Conservation (phyloP, 2,888 invertebrate genomes). For the Archips crataeganus region DNA sequence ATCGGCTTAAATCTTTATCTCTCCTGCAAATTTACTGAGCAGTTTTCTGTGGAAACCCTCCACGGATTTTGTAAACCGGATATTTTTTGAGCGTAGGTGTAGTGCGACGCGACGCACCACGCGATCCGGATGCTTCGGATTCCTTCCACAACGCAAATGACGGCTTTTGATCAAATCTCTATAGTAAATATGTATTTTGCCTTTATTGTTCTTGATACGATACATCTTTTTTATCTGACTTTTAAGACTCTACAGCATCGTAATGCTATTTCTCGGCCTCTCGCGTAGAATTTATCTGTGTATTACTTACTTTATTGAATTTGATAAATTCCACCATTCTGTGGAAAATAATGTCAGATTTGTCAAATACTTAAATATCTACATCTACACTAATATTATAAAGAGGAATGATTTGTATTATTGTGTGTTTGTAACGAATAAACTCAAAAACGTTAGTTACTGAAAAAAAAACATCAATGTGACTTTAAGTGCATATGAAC, state of each 20-base stretch:
- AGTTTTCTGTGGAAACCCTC: conserved; percentile 34
- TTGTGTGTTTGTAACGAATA: no score
- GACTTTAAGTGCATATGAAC: conserved; percentile 12
- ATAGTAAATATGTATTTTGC: background rate
- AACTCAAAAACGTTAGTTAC: no score
- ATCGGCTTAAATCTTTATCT: conserved; percentile 34
- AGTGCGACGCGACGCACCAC: conserved; percentile 22
- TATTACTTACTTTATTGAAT: no score
- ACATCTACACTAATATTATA: no score
- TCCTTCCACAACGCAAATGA: conserved; percentile 15
- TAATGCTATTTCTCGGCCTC: no score
- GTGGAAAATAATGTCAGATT: no score
- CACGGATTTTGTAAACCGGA: conserved; percentile 29
- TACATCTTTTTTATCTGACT: no score
- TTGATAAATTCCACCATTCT: no score
- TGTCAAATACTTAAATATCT: no score
- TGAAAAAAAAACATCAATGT: background rate
- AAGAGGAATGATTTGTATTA: no score
- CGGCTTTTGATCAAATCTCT: conserved; percentile 1
- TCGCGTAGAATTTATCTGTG: no score
- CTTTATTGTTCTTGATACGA: background rate
- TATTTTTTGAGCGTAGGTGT: conserved; percentile 41
- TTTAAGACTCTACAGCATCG: no score
- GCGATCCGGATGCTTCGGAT: conserved; percentile 29
- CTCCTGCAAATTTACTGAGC: conserved; percentile 14